These are phyloP conservation scores for Cottus gobio DNA, from an alignment of 2,113 vertebrate species.

Conservation along the genomic window DNA sequence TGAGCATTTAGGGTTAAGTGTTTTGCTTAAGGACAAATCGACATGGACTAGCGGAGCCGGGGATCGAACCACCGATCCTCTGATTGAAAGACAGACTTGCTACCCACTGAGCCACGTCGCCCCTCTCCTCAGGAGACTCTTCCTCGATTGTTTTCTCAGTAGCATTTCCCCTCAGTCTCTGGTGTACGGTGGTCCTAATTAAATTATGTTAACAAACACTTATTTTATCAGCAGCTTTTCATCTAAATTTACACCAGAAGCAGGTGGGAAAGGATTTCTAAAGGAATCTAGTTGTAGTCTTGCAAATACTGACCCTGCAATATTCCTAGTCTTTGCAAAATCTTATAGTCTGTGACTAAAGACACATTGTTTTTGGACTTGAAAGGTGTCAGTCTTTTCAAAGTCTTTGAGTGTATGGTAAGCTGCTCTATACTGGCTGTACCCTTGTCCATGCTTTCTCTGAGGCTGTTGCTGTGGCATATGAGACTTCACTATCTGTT, in stretches of 20 bases:
- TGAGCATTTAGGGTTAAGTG: too few relatives aligned
- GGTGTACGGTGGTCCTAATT: background rate
- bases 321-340: background rate
- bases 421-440: background rate
- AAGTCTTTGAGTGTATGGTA: background rate
- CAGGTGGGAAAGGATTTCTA: too few relatives aligned
- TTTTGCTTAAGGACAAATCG: too few relatives aligned
- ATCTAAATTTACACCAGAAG: too few relatives aligned
- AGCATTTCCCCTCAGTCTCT: background rate
- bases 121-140: too few relatives aligned
- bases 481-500: background rate
- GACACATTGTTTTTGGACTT: background rate
- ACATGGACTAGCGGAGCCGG: too few relatives aligned
- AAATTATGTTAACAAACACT: background rate
- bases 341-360: background rate
- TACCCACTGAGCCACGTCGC: too few relatives aligned
- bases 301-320: background rate
- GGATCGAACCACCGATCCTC: too few relatives aligned
- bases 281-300: background rate
- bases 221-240: too few relatives aligned
- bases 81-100: too few relatives aligned
- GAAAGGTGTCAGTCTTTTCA: background rate
- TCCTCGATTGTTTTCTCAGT: background rate
- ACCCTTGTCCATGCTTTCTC: background rate
- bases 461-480: background rate